Evolutionary conservation across 1,140 invertebrate genomes (phyloP), one percentile per base, ranked within the genome.

Genomic region (Drosophila ogumai): DNA sequence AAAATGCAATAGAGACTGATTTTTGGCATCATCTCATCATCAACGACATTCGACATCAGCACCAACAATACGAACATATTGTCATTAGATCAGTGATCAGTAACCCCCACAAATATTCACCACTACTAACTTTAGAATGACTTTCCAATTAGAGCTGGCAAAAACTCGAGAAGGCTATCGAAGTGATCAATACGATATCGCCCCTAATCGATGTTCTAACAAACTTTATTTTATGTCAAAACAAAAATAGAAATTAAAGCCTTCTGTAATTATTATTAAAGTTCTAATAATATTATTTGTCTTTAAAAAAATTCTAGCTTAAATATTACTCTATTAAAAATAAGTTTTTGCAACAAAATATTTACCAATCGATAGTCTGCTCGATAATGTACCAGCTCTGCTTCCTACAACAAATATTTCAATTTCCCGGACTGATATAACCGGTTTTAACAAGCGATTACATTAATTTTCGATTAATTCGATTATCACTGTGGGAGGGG

Each of bases 1-100:
- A 87, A 87, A 84, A 56, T 67, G 91, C 91, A 91, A 92, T 92
- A 92, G 91, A 92, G 91, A 92, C 91, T 92, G 91, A 92, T 92
- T 92, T 92, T 92, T 77, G 71, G 81, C 54, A 73, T 72, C 54
- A 61, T 69, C 63, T 57, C 67, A 86, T 52, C 72, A 64, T 47
- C 13, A 49, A 10, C 46, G 40, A 50, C 59, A 77, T 54, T 28
- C n/a, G 38, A 65, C 58, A 58, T 50, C 41, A 56, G 41, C 75
- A 76, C 40, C 22, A 49, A 38, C 40, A 58, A 52, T 19, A 63
- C 46, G 4, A 66, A 49, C 17, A 67, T 36, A 34, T 38, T 49
- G 31, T 49, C 59, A 65, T 65, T 46, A 32, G 43, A 68, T 54
- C 50, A 54, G 32, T 34, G 43, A 34, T 47, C 44, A 47, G 40